phyloP scores from a whole-genome alignment of 2,113 vertebrate species.

The Desmodus rotundus region DNA sequence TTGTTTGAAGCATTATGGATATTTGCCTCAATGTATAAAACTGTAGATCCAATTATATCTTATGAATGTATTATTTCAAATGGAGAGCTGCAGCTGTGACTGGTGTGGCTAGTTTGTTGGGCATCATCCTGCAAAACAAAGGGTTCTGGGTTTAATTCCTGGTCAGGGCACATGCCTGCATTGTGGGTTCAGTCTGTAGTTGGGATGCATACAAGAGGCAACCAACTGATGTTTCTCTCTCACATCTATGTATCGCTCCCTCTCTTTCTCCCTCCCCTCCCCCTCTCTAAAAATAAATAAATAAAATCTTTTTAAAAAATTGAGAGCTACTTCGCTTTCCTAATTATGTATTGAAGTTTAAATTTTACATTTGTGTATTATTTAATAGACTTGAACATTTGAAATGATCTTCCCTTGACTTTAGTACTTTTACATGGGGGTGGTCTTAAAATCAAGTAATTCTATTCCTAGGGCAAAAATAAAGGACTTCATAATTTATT shows the following conservation, averaged over 20 bases:
- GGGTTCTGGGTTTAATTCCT: too few species aligned
- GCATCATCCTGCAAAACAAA: too few species aligned
- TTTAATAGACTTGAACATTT: not conserved
- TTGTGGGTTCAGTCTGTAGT: too few species aligned
- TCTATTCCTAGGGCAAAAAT: not conserved
- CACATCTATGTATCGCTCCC: too few species aligned
- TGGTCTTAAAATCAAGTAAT: not conserved
- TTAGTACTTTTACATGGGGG: not conserved
- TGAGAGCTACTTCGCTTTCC: not conserved
- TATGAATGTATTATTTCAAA: not conserved
- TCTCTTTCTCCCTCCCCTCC: too few species aligned
- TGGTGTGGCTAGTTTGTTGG: too few species aligned
- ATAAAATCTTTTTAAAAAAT: too few species aligned
- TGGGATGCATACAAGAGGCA: too few species aligned
- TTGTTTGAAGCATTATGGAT: not conserved
- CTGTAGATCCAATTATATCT: not conserved
- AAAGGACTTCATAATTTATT: not conserved
- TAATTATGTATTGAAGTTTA: constrained; percentile 13
- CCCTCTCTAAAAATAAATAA: too few species aligned
- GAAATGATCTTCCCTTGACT: not conserved
- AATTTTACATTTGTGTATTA: not conserved
- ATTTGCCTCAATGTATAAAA: not conserved
- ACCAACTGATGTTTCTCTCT: too few species aligned
- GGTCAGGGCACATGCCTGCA: too few species aligned
- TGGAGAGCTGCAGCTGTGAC: not conserved